A percentile compares a stretch with the other conserved stretches of the same genome.
These are phyloP conservation scores for Limnephilus auricula DNA, from an alignment of 2,888 invertebrate genomes.

Conservation along the genomic window DNA sequence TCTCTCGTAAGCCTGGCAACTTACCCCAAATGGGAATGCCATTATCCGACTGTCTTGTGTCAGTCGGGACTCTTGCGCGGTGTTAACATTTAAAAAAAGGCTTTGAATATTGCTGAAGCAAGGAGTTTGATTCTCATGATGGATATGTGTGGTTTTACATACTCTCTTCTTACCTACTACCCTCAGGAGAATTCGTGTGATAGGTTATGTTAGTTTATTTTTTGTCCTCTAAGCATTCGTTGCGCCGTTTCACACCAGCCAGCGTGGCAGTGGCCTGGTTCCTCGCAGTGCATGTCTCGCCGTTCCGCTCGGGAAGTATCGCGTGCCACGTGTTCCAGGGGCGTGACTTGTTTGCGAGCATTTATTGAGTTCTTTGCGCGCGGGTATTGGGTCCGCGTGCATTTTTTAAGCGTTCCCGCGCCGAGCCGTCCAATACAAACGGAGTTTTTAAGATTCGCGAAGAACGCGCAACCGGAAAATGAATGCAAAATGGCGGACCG, in stretches of 20 bases:
- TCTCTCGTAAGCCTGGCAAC: too few relatives aligned
- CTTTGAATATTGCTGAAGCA: too few relatives aligned
- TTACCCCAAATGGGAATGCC: too few relatives aligned
- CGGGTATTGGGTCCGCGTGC: not conserved
- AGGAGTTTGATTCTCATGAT: not conserved
- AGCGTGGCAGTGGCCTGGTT: not conserved
- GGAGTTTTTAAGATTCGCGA: conserved; percentile 55
- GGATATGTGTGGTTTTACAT: too few relatives aligned
- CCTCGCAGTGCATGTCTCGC: not conserved
- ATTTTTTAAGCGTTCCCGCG: conserved; percentile 9
- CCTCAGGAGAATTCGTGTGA: not conserved
- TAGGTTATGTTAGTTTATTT: not conserved
- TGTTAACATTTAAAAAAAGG: not conserved
- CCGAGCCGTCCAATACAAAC: conserved; percentile 11
- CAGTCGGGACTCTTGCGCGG: too few relatives aligned
- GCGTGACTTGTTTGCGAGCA: not conserved
- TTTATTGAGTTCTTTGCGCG: not conserved
- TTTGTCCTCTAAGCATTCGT: not conserved
- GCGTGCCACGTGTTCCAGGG: not conserved
- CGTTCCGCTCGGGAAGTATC: not conserved
- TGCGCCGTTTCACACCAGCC: not conserved
- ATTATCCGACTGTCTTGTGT: too few relatives aligned
- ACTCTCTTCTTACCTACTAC: too few relatives aligned
- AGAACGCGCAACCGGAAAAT: conserved; percentile 59
- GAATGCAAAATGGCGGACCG: conserved; percentile 61